Evolutionary conservation across 1,140 invertebrate genomes (phyloP).

Genomic region (Limonius californicus): DNA sequence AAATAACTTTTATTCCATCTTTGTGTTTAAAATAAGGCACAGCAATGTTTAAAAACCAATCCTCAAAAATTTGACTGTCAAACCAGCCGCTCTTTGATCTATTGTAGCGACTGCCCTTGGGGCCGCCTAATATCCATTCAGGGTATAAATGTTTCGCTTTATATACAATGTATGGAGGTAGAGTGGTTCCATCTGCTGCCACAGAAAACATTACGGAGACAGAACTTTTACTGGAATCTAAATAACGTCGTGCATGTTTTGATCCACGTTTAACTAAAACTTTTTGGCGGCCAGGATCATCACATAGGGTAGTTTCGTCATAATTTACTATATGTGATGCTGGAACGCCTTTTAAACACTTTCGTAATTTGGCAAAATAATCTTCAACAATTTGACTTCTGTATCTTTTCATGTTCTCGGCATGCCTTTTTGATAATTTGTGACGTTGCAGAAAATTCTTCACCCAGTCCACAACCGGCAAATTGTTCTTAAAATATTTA

Average conservation of each 20-base stretch:
- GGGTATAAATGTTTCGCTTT: neutral
- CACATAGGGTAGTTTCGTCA: conserved; percentile 19
- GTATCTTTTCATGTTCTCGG: conserved; percentile 13
- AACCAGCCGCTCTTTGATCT: conserved; percentile 41
- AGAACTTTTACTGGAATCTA: conserved; percentile 20
- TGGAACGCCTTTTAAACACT: conserved; percentile 17
- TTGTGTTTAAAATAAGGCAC: conserved; percentile 4
- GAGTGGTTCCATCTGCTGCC: conserved; percentile 12
- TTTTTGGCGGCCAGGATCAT: conserved; percentile 16
- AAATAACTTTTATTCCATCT: neutral
- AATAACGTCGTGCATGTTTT: conserved; percentile 22
- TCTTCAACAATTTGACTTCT: neutral
- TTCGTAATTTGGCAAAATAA: conserved; percentile 15
- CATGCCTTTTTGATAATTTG: neutral
- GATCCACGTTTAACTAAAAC: conserved; percentile 17
- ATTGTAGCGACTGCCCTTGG: conserved; percentile 33
- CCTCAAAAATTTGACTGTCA: conserved; percentile 33
- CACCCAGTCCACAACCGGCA: neutral
- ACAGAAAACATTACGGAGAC: conserved; percentile 25
- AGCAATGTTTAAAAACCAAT: conserved; percentile 19
- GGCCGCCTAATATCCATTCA: conserved; percentile 38
- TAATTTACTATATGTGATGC: conserved; percentile 18
- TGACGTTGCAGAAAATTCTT: conserved; percentile 1
- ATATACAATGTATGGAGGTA: conserved; percentile 26
- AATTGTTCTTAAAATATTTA: neutral